A percentile compares a stretch with the other conserved stretches of the same genome.
These are phyloP conservation scores for Eutrigla gurnardus DNA, from an alignment of 2,797 vertebrate genomes.

Conservation along the genomic window DNA sequence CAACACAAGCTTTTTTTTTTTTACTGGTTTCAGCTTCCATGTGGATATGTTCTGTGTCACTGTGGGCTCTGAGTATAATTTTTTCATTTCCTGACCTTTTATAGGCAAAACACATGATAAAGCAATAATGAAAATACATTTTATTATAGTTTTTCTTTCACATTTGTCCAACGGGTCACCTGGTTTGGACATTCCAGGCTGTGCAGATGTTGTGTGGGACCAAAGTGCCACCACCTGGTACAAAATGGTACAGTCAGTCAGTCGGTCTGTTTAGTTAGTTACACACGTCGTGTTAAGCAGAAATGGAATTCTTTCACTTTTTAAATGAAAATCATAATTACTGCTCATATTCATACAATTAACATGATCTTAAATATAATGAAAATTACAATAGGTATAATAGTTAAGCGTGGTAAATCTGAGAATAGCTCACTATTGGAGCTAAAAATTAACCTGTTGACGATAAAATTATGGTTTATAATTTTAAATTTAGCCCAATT, in stretches of 20 bases:
- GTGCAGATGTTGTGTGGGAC: conserved; percentile 28
- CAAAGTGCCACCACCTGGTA: conserved; percentile 73
- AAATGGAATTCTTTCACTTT: neutral
- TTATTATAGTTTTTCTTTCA: neutral
- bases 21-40: neutral
- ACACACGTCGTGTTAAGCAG: neutral
- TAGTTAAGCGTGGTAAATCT: neutral
- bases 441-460: neutral
- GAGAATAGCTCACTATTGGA: neutral
- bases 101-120: neutral
- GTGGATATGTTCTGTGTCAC: neutral
- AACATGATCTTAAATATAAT: neutral
- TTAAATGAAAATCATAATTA: neutral
- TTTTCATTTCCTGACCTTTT: neutral
- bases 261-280: neutral
- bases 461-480: too few relatives aligned
- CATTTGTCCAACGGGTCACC: neutral
- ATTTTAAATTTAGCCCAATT: neutral
- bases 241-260: conserved; percentile 40
- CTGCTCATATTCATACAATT: neutral
- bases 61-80: neutral
- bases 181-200: neutral
- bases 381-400: neutral
- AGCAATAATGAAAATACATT: neutral
- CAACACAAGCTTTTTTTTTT: neutral